Base-by-base conservation (phyloP, 2,113 vertebrate genomes). In the Odontesthes bonariensis region DNA sequence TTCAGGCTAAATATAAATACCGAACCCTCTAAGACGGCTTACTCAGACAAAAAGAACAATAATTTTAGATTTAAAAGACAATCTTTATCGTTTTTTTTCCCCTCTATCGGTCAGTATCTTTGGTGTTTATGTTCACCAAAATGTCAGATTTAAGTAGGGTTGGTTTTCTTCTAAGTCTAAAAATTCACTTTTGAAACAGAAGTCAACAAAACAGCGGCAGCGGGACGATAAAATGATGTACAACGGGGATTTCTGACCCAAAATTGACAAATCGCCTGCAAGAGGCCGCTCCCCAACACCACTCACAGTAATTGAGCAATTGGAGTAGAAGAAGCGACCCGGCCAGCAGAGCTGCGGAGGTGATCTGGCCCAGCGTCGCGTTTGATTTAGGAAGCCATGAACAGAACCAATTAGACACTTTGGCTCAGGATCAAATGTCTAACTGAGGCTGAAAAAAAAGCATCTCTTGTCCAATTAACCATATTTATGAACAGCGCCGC, bases 261-360 rank as follows among this genome's bases (percentile, higher is more conserved):
- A 71, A 79, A 27, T 52, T 54, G 83, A 86, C 67, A 40, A 84
- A 75, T 86, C 68, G 61, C 58, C 76, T 47, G 32, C 59, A 32
- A 14, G 42, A 75, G 62, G 19, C 83, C 19, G 38, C 51, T 73
- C 70, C 53, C 19, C 32, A 6, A 63, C 31, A 62, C 32, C 57
- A 73, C 69, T 53, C 20, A 0, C 32, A 9, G 69, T 86, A 77
- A 84, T 82, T 75, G 27, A 27, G 27, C 3, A 27, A 27, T 27
- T 27, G 77, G 69, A 65, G 62, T 10, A 8, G 90, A 83, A 88
- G 91, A 94, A 94, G 95, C 90, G 62, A 93, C 90, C 89, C 88
- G 92, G 93, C 92, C 89, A 77, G 93, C 91, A 88, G 86, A 90
- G 88, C 91, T 88, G 93, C 90, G 16, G 92, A 94, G 94, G 71